Evolutionary conservation across 1,140 invertebrate genomes (phyloP), one percentile per base, ranked within the genome.

Genomic region (Drosophila paulistorum): DNA sequence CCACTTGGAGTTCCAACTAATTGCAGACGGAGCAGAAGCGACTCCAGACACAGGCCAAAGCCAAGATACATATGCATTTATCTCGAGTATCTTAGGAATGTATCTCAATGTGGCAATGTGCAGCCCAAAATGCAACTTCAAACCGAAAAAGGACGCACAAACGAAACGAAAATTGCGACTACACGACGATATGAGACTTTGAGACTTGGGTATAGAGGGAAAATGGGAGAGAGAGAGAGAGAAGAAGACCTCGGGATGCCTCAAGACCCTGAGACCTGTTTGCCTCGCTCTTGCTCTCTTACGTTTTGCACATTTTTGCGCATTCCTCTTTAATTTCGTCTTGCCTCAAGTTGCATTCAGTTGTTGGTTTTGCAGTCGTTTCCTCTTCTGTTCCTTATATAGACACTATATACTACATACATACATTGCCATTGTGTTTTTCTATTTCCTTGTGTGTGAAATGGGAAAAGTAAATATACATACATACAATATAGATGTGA

Each of bases 1-100:
- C 57, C 67, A 66, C 70, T 84, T 73, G 66, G 73, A 84, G 66
- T 77, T 84, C 69, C 81, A 71, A 84, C 77, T 80, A 84, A 84
- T 84, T 84, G 81, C 81, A 74, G 66, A 45, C 60, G 79, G 55
- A 48, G 67, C 54, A 58, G n/a, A 51, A 23, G 45, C 58, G 63
- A 69, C 62, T 55, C 51, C 66, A 77, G 57, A 79, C 72, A 79
- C 72, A 74, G 64, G 66, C 54, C 30, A 30, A 33, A 60, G 17
- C 61, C 68, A 20, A 61, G 48, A 54, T 64, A 59, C 62, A 54
- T 77, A 55, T 79, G 66, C 69, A 84, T 73, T 80, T 85, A 81
- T 85, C 77, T 81, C 66, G 78, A 85, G 74, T 85, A 85, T 85
- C 81, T 86, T 39, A 68, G 74, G 78, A 85, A 85, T 85, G 82